Conservation (phyloP, 2,113 vertebrate species). For the Falcunculus frontatus region DNA sequence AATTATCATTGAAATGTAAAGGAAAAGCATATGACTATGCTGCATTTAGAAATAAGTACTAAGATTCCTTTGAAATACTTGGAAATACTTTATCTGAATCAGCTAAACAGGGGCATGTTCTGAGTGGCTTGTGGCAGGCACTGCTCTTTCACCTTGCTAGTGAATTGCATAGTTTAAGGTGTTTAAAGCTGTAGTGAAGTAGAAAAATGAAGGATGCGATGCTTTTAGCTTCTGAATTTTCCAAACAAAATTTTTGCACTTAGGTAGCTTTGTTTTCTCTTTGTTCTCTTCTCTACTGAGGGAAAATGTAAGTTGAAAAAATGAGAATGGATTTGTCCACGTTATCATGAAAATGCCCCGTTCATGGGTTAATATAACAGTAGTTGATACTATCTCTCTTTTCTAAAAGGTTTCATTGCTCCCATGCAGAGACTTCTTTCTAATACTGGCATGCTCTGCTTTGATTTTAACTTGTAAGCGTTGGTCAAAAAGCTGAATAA, state of each 20-base stretch:
- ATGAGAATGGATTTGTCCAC: neutral
- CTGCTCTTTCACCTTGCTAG: neutral
- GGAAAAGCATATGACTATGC: neutral
- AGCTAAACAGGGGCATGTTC: neutral
- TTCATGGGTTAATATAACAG: neutral
- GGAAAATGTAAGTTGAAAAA: neutral
- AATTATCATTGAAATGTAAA: neutral
- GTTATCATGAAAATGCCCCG: neutral
- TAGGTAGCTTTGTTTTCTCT: neutral
- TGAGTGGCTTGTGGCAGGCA: neutral
- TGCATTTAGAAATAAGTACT: neutral
- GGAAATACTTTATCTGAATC: neutral
- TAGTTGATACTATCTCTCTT: neutral
- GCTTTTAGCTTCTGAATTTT: neutral
- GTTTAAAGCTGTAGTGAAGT: neutral
- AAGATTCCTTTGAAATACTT: neutral
- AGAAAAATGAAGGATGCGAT: neutral
- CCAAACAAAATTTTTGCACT: neutral
- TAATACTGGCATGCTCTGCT: neutral
- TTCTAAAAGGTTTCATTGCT: neutral
- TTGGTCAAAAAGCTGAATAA: neutral
- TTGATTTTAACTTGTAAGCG: neutral
- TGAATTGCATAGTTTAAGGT: neutral
- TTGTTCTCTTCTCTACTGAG: neutral
- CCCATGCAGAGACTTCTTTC: neutral